phyloP scores from a whole-genome alignment of 53 echinoderm and acorn worm species.

The Antedon mediterranea region DNA sequence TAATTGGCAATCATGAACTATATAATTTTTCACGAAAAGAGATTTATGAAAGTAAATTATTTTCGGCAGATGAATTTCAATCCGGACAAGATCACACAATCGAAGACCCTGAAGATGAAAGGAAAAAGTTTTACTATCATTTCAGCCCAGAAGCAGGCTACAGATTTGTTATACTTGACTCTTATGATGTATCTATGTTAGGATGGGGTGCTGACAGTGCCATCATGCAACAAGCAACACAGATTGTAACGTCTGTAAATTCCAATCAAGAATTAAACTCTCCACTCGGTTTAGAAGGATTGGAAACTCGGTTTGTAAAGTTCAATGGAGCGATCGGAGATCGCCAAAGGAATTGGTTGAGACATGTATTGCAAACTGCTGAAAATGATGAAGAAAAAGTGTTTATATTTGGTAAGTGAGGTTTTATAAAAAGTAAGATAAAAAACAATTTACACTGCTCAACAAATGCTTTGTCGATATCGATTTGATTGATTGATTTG shows the following conservation, averaged over 20 bases:
- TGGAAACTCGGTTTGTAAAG: constrained; percentile 33
- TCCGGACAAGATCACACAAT: not conserved
- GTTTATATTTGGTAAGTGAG: constrained; percentile 50
- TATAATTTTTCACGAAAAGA: constrained; percentile 67
- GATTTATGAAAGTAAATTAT: constrained; percentile 31
- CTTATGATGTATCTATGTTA: constrained; percentile 27
- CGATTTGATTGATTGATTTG: no score
- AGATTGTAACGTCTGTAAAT: constrained; percentile 31
- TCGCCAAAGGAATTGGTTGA: constrained; percentile 41
- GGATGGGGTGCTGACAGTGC: constrained; percentile 24
- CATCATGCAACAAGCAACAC: constrained; percentile 12
- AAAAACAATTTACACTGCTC: no score
- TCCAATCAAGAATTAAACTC: constrained; percentile 33
- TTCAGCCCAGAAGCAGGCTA: constrained; percentile 59
- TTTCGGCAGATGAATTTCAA: constrained; percentile 8
- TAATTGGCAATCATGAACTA: constrained; percentile 73
- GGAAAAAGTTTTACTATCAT: constrained; percentile 28
- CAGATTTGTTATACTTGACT: constrained; percentile 43
- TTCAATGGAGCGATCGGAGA: constrained; percentile 54
- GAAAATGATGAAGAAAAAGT: constrained; percentile 31
- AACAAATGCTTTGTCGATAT: no score
- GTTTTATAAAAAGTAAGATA: no score
- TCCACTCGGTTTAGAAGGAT: constrained; percentile 16
- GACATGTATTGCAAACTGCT: constrained; percentile 27
- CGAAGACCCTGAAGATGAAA: not conserved